phyloP scores from a whole-genome alignment of 2,113 vertebrate species.

The Dermatemys mawii region DNA sequence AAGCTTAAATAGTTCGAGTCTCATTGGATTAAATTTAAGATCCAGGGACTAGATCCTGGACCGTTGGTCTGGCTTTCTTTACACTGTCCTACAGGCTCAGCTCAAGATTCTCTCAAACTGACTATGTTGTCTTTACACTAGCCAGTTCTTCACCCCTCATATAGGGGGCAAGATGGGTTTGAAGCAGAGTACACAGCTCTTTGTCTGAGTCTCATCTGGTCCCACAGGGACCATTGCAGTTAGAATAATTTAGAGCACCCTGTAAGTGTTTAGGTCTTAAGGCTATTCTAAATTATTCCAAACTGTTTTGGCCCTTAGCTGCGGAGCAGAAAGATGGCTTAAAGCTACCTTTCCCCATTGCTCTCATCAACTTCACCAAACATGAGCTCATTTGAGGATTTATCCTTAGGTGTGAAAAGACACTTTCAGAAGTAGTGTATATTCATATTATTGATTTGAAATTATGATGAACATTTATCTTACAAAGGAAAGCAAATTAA shows the following conservation, averaged over 20 bases:
- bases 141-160: neutral
- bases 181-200: neutral
- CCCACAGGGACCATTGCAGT: neutral
- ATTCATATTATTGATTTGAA: conserved; percentile 52
- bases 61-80: neutral
- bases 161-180: neutral
- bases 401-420: fast-evolving
- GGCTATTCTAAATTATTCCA: neutral
- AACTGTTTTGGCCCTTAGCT: neutral
- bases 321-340: neutral
- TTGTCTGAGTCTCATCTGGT: neutral
- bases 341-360: neutral
- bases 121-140: neutral
- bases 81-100: neutral
- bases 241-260: neutral
- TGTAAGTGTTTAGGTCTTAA: neutral
- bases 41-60: neutral
- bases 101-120: neutral
- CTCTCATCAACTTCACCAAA: neutral
- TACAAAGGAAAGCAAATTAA: conserved; percentile 58
- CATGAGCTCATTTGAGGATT: neutral
- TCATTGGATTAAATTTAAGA: neutral
- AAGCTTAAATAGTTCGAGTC: neutral
- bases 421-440: conserved; percentile 18
- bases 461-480: conserved; percentile 68